phyloP scores from a whole-genome alignment of 2,888 invertebrate species.

The Sarcophaga carnaria region DNA sequence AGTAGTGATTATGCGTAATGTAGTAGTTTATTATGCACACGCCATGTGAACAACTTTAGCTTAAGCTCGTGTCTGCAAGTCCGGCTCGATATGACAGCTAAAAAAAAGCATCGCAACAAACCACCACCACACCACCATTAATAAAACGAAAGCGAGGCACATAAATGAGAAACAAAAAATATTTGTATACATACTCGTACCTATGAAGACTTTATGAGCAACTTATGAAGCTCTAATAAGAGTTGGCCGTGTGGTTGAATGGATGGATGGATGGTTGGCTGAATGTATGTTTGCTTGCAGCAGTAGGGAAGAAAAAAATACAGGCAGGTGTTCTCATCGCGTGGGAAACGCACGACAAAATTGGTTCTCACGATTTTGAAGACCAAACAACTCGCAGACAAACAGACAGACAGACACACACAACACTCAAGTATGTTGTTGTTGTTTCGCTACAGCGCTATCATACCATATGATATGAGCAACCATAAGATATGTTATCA shows the following conservation, averaged over 20 bases:
- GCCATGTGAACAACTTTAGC: constrained; percentile 55
- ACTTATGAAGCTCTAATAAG: constrained; percentile 60
- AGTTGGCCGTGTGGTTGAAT: constrained; percentile 29
- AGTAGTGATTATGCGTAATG: constrained; percentile 49
- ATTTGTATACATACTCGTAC: background rate
- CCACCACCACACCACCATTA: constrained; percentile 44
- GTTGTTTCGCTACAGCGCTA: constrained; percentile 33
- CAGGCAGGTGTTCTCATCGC: constrained; percentile 82
- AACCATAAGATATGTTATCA: constrained; percentile 43
- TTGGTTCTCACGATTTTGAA: constrained; percentile 82
- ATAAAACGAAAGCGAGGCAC: constrained; percentile 10
- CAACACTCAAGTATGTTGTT: constrained; percentile 49
- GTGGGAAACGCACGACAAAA: constrained; percentile 83
- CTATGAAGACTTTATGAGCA: constrained; percentile 4
- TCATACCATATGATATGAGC: constrained; percentile 24
- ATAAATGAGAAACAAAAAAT: background rate
- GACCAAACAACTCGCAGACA: constrained; percentile 72
- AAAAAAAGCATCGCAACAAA: constrained; percentile 40
- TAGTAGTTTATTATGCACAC: constrained; percentile 66
- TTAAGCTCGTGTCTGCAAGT: constrained; percentile 66
- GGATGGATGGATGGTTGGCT: too few relatives aligned
- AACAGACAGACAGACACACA: constrained; percentile 48
- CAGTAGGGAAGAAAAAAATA: constrained; percentile 68
- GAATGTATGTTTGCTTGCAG: constrained; percentile 11
- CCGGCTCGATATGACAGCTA: constrained; percentile 21